A percentile compares a stretch with the other conserved stretches of the same genome.
phyloP scores from a whole-genome alignment of 2,113 vertebrate genomes.

The Myocastor coypus region DNA sequence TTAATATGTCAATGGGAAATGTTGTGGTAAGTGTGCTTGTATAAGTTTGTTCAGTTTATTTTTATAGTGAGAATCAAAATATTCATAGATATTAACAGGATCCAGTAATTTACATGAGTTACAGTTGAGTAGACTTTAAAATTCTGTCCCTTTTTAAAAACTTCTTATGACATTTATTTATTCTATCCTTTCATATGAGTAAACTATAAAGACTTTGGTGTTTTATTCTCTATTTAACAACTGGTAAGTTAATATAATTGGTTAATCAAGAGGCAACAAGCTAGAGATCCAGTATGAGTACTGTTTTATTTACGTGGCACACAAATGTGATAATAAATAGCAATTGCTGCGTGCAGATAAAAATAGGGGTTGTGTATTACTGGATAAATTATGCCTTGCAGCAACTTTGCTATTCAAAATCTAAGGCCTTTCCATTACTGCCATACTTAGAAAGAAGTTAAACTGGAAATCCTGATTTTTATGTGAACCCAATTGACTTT shows the following conservation, averaged over 20 bases:
- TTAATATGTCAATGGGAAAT: background rate
- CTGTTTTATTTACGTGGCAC: background rate
- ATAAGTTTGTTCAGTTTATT: background rate
- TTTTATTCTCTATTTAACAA: constrained; percentile 45
- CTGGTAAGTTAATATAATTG: background rate
- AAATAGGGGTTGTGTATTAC: too few relatives aligned
- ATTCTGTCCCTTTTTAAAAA: background rate
- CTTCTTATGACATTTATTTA: background rate
- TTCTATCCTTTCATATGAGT: background rate
- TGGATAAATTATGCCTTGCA: background rate
- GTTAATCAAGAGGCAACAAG: background rate
- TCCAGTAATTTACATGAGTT: background rate
- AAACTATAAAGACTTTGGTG: background rate
- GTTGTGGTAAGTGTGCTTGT: background rate
- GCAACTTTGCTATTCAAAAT: background rate
- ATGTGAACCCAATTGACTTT: constrained; percentile 33
- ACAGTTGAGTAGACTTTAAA: background rate
- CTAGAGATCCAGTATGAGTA: background rate
- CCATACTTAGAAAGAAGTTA: background rate
- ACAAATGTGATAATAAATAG: background rate
- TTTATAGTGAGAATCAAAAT: constrained; percentile 29
- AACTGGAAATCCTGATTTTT: constrained; percentile 51
- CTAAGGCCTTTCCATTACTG: background rate
- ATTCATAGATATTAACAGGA: background rate
- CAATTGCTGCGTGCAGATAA: background rate